Conservation (phyloP, 2,888 invertebrate species). For the Erannis defoliaria region DNA sequence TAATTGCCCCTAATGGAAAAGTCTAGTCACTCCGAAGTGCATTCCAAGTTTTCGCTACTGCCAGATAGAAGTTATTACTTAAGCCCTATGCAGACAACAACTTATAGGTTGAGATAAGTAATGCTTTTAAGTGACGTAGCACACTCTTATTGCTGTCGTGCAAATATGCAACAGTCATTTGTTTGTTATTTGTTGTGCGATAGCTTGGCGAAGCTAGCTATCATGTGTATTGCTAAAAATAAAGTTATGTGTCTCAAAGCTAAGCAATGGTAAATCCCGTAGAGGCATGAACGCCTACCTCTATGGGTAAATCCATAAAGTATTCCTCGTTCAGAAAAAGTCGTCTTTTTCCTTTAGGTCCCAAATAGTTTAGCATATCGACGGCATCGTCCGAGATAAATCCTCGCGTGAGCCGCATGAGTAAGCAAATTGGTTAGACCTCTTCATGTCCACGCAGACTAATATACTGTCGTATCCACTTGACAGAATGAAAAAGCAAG, state of each 20-base stretch:
- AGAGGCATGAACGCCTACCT: too few relatives aligned
- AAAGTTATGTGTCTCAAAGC: neutral
- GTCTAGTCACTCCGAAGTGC: slow-evolving; percentile 84
- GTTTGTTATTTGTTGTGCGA: neutral
- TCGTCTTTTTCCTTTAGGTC: neutral
- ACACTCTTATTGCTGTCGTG: slow-evolving; percentile 30
- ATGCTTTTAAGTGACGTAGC: slow-evolving; percentile 46
- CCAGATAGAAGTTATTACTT: slow-evolving; percentile 80
- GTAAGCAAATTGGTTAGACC: slow-evolving; percentile 66
- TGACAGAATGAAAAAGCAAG: slow-evolving; percentile 84
- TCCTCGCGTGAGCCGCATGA: slow-evolving; percentile 63
- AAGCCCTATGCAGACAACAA: slow-evolving; percentile 70
- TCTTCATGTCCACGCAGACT: slow-evolving; percentile 62
- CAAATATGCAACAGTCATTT: slow-evolving; percentile 23
- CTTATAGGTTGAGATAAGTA: slow-evolving; percentile 63
- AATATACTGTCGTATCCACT: slow-evolving; percentile 65
- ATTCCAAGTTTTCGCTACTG: slow-evolving; percentile 82
- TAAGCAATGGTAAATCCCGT: too few relatives aligned
- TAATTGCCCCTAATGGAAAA: slow-evolving; percentile 86
- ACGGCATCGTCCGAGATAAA: slow-evolving; percentile 58
- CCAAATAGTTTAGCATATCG: slow-evolving; percentile 30
- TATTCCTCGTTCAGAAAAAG: neutral
- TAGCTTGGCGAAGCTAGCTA: too few relatives aligned
- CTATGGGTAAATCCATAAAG: neutral
- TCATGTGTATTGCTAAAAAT: too few relatives aligned